Evolutionary conservation across 2,888 invertebrate genomes (phyloP).

Genomic region (Perdita meconis): DNA sequence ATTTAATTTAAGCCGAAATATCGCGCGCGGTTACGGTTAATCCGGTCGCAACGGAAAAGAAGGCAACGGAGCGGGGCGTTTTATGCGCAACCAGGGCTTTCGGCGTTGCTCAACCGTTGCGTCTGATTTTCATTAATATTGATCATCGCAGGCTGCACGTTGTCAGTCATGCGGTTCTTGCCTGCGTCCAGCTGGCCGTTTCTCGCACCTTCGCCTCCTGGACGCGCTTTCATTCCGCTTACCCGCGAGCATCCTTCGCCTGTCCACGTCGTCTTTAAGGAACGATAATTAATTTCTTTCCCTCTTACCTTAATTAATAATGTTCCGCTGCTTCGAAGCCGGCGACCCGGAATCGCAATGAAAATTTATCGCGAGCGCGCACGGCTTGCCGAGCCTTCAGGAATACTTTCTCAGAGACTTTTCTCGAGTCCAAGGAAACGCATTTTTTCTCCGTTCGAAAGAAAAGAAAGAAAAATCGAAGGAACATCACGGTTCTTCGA

Average conservation of each 20-base stretch:
- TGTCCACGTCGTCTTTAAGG: constrained; percentile 39
- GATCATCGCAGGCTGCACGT: constrained; percentile 63
- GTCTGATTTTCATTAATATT: constrained; percentile 70
- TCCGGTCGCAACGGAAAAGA: constrained; percentile 30
- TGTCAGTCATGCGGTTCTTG: constrained; percentile 64
- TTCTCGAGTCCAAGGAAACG: background rate
- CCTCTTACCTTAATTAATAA: constrained; percentile 56
- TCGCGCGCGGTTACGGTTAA: constrained; percentile 28
- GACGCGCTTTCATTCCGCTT: constrained; percentile 35
- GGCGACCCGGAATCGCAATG: constrained; percentile 25
- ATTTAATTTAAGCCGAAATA: constrained; percentile 42
- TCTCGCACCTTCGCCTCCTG: constrained; percentile 44
- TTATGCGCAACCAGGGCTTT: constrained; percentile 10
- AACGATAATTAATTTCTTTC: constrained; percentile 61
- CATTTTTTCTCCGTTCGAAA: background rate
- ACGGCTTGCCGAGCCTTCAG: background rate
- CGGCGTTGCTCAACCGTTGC: constrained; percentile 22
- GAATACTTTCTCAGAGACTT: background rate
- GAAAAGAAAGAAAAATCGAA: background rate
- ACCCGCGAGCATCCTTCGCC: constrained; percentile 5
- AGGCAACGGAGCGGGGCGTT: constrained; percentile 14
- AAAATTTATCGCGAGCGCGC: constrained; percentile 18
- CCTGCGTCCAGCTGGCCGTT: constrained; percentile 51
- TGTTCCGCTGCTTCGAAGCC: constrained; percentile 31
- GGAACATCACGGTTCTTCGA: background rate